These are phyloP conservation scores for Vulpes ferrilata DNA, from an alignment of 2,113 vertebrate genomes.

Conservation along the genomic window DNA sequence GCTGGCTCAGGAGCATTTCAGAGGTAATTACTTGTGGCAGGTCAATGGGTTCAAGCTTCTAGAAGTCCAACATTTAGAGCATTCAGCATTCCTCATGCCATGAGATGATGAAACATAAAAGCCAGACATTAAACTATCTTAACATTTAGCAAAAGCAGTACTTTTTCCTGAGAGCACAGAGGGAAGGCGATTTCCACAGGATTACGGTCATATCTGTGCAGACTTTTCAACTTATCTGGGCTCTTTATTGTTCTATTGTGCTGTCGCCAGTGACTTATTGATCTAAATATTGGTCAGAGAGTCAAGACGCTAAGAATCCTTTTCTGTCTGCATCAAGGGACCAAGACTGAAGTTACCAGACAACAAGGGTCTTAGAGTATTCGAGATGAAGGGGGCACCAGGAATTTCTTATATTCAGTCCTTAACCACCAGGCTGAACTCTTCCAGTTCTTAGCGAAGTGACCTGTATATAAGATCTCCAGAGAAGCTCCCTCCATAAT, in stretches of 20 bases:
- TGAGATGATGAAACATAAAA: constrained; percentile 61
- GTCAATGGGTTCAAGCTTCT: constrained; percentile 86
- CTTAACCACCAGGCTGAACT: not conserved
- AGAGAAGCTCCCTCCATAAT: not conserved
- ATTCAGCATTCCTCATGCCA: constrained; percentile 75
- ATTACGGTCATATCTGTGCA: not conserved
- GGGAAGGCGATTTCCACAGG: not conserved
- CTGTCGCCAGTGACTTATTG: not conserved
- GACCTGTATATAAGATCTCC: constrained; percentile 22
- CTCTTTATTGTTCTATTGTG: not conserved
- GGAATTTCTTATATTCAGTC: not conserved
- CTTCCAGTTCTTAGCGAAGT: not conserved
- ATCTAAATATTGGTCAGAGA: constrained; percentile 20
- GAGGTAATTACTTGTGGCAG: constrained; percentile 58
- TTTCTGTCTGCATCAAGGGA: not conserved
- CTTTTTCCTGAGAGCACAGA: not conserved
- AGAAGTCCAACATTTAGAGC: constrained; percentile 80
- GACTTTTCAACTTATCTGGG: not conserved
- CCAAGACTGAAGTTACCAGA: not conserved
- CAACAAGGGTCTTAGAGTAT: not conserved
- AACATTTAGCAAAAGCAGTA: constrained; percentile 7
- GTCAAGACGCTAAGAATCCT: constrained; percentile 5
- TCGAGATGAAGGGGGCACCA: not conserved
- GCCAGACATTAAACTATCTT: constrained; percentile 23
- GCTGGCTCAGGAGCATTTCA: constrained; percentile 68